Evolutionary conservation across 2,888 invertebrate species (phyloP), one percentile per base, ranked within the genome.

Genomic region (Chydorus sphaericus): DNA sequence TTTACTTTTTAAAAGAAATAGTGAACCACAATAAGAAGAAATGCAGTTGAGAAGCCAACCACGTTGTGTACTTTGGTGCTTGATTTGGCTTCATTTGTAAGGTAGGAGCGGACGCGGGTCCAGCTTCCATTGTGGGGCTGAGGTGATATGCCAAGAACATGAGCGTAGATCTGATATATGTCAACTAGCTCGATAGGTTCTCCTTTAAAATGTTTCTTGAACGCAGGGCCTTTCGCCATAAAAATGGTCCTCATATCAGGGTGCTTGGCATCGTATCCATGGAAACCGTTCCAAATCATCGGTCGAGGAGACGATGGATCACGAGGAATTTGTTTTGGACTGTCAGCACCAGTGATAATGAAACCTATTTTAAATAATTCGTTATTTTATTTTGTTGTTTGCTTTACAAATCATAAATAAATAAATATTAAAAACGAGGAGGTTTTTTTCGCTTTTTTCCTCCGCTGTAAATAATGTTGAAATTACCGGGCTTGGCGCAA

Each of bases 101-200:
- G 18, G 60, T 64, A 56, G 11, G 51, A 57, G 4, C 52, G 54
- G 10, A 65, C 62, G n/a, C 62, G 62, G 59, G 36, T 63, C 67
- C 66, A 65, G 4, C 65, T 60, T 55, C 68, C 68, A 60, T 68
- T 67, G 59, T 66, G 63, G 10, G 71, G 68, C 28, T 68, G 63
- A 0, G 73, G 67, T 6, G 62, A 58, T 16, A 74, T 65, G 14
- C 66, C 64, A 26, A 75, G 63, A 4, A 74, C 62, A 57, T 70
- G 63, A 55, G 72, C 69, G 58, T 73, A 67, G 53, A 75, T 64
- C 30, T 71, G 70, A 62, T 75, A 75, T 39, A 74, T 64, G 62
- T 75, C 75, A 30, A 74, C 70, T 44, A 69, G 65, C 33, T 68
- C 61, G 33, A 75, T 69, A 2, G 71, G 67, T 11, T 65, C 61